A percentile compares a stretch with the other conserved stretches of the same genome.
These are phyloP conservation scores for Sebastes elongatus DNA, from an alignment of 2,797 vertebrate species.

Conservation along the genomic window DNA sequence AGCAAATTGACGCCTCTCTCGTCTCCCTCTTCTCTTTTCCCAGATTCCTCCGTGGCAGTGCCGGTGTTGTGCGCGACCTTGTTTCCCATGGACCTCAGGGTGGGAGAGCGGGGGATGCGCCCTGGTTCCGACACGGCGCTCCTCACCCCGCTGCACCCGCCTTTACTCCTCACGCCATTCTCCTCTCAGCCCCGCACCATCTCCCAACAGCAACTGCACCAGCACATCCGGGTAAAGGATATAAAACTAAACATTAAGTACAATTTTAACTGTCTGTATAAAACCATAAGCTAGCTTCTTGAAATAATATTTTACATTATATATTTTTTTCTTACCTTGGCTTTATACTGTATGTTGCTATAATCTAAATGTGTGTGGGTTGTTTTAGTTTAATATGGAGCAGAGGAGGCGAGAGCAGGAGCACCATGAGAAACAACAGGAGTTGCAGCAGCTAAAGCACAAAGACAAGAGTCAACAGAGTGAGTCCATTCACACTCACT, in stretches of 20 bases:
- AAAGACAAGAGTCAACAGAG: constrained; percentile 87
- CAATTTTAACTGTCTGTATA: background rate
- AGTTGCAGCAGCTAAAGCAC: constrained; percentile 84
- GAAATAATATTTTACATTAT: background rate
- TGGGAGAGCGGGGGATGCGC: constrained; percentile 90
- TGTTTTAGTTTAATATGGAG: constrained; percentile 79
- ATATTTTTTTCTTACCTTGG: background rate
- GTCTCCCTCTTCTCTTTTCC: constrained; percentile 6
- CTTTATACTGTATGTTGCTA: background rate
- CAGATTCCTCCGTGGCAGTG: constrained; percentile 65
- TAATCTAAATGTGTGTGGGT: background rate
- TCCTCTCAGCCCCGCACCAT: constrained; percentile 73
- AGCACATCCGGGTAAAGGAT: constrained; percentile 79
- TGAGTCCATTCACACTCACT: constrained; percentile 56
- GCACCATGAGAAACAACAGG: constrained; percentile 83
- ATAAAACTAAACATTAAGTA: background rate
- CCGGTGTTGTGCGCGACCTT: constrained; percentile 61
- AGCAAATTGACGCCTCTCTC: constrained; percentile 9
- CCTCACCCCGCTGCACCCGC: constrained; percentile 89
- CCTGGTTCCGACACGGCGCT: constrained; percentile 88
- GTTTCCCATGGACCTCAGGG: constrained; percentile 93
- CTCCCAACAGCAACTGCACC: constrained; percentile 82
- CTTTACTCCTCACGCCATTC: constrained; percentile 86
- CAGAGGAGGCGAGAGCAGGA: constrained; percentile 82
- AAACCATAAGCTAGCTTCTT: background rate